Conservation (phyloP, 2,888 invertebrate species). For the Cephus runcator region DNA sequence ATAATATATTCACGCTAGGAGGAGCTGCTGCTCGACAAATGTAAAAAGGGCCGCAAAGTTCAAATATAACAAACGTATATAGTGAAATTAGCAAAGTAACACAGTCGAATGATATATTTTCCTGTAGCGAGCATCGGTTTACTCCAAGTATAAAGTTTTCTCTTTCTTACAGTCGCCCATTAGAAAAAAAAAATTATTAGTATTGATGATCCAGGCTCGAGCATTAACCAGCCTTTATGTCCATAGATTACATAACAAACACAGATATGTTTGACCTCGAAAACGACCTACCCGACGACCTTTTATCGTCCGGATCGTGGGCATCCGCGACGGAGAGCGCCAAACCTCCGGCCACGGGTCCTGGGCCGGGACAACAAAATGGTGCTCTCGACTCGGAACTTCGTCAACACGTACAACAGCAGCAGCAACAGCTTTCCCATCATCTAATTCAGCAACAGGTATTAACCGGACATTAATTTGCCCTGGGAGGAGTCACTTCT, state of each 20-base stretch:
- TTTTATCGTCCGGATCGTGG: conserved; percentile 83
- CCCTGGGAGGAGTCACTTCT: neutral
- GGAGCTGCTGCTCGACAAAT: neutral
- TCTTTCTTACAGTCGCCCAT: neutral
- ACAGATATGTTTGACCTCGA: conserved; percentile 90
- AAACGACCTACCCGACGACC: conserved; percentile 91
- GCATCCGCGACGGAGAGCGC: conserved; percentile 73
- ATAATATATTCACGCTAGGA: neutral
- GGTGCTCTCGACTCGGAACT: conserved; percentile 76
- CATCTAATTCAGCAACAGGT: conserved; percentile 78
- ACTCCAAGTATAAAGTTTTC: neutral
- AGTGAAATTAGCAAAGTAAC: neutral
- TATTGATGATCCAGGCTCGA: neutral
- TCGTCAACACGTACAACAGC: conserved; percentile 66
- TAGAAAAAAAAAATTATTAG: neutral
- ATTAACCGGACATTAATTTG: conserved; percentile 12
- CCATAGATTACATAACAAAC: conserved; percentile 82
- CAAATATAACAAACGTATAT: neutral
- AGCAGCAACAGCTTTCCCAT: conserved; percentile 72
- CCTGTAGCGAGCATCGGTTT: neutral
- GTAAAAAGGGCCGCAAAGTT: neutral
- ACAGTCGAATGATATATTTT: neutral
- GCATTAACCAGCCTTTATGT: conserved; percentile 36
- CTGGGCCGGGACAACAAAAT: conserved; percentile 83
- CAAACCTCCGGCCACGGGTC: conserved; percentile 85